phyloP scores from a whole-genome alignment of 2,797 vertebrate species.

The Anas flavirostris region DNA sequence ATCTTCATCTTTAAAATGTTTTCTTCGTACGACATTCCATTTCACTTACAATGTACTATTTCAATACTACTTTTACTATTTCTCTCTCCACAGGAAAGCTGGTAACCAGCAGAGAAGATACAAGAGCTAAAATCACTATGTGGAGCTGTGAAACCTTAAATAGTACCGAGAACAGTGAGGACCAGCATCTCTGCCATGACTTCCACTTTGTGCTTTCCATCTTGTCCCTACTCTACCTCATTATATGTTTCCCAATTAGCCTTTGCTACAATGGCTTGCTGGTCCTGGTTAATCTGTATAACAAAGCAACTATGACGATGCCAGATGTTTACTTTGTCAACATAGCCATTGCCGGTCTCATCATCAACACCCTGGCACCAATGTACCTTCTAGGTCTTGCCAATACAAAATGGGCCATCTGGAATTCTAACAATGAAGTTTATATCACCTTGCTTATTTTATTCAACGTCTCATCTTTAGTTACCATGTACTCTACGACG shows the following conservation, averaged over 20 bases:
- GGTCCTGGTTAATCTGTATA: slow-evolving; percentile 93
- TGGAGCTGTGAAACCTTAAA: slow-evolving; percentile 94
- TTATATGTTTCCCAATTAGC: slow-evolving; percentile 90
- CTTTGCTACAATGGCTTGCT: slow-evolving; percentile 93
- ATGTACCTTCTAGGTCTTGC: slow-evolving; percentile 89
- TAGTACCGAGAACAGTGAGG: slow-evolving; percentile 82
- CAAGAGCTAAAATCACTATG: slow-evolving; percentile 85
- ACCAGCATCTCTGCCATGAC: slow-evolving; percentile 89
- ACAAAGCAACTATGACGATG: slow-evolving; percentile 97
- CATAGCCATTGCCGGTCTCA: slow-evolving; percentile 93
- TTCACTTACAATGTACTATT: not conserved
- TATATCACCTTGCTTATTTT: slow-evolving; percentile 94
- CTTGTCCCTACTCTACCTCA: slow-evolving; percentile 93
- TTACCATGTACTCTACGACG: slow-evolving; percentile 95
- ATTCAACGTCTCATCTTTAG: slow-evolving; percentile 94
- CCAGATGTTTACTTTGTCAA: slow-evolving; percentile 98
- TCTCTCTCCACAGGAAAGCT: slow-evolving; percentile 79
- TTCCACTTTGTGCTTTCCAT: slow-evolving; percentile 90
- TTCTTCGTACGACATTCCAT: not conserved
- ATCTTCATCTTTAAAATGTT: not conserved
- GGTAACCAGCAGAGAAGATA: slow-evolving; percentile 71
- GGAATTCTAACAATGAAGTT: slow-evolving; percentile 90
- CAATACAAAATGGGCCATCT: slow-evolving; percentile 89
- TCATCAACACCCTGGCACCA: slow-evolving; percentile 90
- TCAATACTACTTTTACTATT: not conserved